Evolutionary conservation across 2,113 vertebrate genomes (phyloP), one percentile per base, ranked within the genome.

Genomic region (Okapia johnstoni): DNA sequence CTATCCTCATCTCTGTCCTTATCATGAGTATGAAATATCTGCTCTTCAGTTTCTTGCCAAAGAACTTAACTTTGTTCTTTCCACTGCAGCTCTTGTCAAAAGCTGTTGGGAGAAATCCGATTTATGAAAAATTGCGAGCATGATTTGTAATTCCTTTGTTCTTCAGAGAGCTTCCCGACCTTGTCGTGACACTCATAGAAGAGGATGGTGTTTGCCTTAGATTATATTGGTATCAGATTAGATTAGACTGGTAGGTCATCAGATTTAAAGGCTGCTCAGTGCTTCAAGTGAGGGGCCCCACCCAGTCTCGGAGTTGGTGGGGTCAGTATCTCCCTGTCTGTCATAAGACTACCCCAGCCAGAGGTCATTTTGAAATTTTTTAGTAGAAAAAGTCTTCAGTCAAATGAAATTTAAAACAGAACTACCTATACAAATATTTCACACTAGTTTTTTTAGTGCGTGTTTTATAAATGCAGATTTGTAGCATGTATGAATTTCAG

Each of bases 401-500:
- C 33, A 79, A 96, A 76, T 96, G 55, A 88, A 97, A 60, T 60
- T 19, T 30, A 88, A 63, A 93, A 52, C 30, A 86, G 52, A 84
- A 76, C 46, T 57, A 30, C 25, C 57, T 16, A 28, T 81, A 61
- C 60, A 94, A 48, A 88, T 85, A 28, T 81, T 96, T 90, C 55
- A 28, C 87, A 90, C 30, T 77, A 40, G 58, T 81, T 73, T 93
- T 48, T 93, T 40, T 8, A 14, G 76, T 60, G 12, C 43, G 23
- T 61, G 30, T 88, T 93, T 93, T 89, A 23, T 89, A 95, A 92
- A 43, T 92, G 77, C 28, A 94, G 25, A 97, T 87, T 89, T 93
- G 8, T 16, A 52, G 46, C 15, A 52, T 83, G 93, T 79, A 40
- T 58, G 80, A 66, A 91, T 88, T 76, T 70, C 28, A 30, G 77